These are phyloP conservation scores for Boloria euphrosyne DNA, from an alignment of 2,888 invertebrate genomes.

Conservation along the genomic window DNA sequence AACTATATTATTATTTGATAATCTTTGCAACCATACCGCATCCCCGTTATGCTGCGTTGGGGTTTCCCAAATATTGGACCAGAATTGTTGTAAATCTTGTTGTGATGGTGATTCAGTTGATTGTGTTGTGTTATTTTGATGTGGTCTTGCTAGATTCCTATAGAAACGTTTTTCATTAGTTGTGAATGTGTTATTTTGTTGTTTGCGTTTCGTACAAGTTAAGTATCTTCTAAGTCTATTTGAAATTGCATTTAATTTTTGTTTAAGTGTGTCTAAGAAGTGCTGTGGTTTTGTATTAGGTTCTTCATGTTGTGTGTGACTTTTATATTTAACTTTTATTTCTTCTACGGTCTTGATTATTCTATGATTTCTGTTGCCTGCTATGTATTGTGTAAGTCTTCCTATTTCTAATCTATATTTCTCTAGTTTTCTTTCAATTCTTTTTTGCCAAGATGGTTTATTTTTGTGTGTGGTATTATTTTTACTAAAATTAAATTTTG, in stretches of 20 bases:
- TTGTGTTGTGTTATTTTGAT: background rate
- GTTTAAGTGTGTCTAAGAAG: slow-evolving; percentile 26
- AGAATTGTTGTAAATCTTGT: slow-evolving; percentile 24
- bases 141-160: slow-evolving; percentile 2
- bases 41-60: slow-evolving; percentile 32
- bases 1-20: background rate
- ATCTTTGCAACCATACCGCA: slow-evolving; percentile 20
- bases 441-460: slow-evolving; percentile 29
- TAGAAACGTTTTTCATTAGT: slow-evolving; percentile 32
- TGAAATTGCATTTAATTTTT: slow-evolving; percentile 14
- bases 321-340: slow-evolving; percentile 13
- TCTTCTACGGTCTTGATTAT: slow-evolving; percentile 2
- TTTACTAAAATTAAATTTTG: slow-evolving; percentile 20
- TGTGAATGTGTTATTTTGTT: slow-evolving; percentile 23
- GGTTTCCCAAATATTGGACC: slow-evolving; percentile 31
- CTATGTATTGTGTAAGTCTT: slow-evolving; percentile 23
- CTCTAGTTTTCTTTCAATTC: slow-evolving; percentile 25
- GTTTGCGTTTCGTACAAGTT: slow-evolving; percentile 21
- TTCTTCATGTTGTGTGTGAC: slow-evolving; percentile 20
- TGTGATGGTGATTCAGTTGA: slow-evolving; percentile 1
- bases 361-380: slow-evolving; percentile 18
- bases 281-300: slow-evolving; percentile 14
- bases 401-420: slow-evolving; percentile 28
- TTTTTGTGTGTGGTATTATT: background rate
- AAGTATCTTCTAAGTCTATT: slow-evolving; percentile 25